Percentiles rank a stretch among this genome's conserved stretches.
phyloP scores from a whole-genome alignment of 2,113 vertebrate species.

The Gnathochromis pfefferi region DNA sequence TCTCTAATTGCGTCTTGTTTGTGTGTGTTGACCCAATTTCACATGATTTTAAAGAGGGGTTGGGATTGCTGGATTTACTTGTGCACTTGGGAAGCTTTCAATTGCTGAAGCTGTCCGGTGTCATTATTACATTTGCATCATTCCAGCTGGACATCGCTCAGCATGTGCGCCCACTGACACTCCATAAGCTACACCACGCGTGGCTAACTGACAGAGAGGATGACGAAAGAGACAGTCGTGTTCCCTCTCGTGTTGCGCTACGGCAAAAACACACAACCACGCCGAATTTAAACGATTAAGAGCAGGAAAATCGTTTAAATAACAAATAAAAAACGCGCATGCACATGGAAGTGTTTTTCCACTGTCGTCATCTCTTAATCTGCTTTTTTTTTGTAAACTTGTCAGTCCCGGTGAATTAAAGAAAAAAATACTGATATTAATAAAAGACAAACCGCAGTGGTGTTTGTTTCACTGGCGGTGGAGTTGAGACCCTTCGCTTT shows the following conservation, averaged over 20 bases:
- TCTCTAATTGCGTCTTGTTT: background rate
- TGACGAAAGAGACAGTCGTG: background rate
- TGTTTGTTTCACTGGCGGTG: background rate
- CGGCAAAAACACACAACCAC: background rate
- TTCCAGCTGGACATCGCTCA: background rate
- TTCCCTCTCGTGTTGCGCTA: background rate
- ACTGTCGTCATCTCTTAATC: background rate
- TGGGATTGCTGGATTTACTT: background rate
- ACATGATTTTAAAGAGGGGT: background rate
- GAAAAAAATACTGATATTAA: background rate
- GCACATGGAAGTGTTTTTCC: background rate
- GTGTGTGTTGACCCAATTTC: constrained; percentile 12
- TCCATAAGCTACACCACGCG: background rate
- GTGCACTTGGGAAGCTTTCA: background rate
- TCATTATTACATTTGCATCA: background rate
- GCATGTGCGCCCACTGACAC: background rate
- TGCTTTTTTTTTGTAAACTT: background rate
- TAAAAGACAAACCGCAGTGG: background rate
- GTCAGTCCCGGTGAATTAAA: background rate
- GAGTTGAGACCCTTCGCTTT: background rate
- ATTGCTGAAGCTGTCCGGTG: background rate
- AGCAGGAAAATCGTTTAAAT: background rate
- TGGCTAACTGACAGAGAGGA: background rate
- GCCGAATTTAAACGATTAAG: background rate
- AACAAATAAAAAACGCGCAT: background rate